phyloP scores from a whole-genome alignment of 2,888 invertebrate genomes.

The Ommatoiulus sabulosus region DNA sequence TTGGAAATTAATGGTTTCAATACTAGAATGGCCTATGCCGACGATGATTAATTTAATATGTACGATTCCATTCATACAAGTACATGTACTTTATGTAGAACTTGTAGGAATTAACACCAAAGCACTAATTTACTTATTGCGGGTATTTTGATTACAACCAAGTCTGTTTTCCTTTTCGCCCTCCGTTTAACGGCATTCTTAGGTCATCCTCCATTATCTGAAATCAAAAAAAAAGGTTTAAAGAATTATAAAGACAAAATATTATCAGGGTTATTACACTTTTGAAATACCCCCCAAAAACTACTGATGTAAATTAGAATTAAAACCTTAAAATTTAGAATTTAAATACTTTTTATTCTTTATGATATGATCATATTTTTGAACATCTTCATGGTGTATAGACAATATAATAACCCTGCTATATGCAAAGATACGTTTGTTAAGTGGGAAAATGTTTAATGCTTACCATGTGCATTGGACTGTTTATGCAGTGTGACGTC shows the following conservation, averaged over 20 bases:
- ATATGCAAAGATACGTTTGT: not conserved
- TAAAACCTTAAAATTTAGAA: not conserved
- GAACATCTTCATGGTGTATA: not conserved
- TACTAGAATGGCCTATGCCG: not conserved
- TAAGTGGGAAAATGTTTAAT: slow-evolving; percentile 16
- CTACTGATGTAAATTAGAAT: not conserved
- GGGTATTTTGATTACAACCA: slow-evolving; percentile 51
- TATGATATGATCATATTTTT: not conserved
- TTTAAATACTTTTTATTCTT: not conserved
- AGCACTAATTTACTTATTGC: not conserved
- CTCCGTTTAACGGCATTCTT: slow-evolving; percentile 54
- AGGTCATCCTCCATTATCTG: slow-evolving; percentile 53
- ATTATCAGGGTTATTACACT: not conserved
- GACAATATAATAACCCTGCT: slow-evolving; percentile 9
- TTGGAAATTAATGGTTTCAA: not conserved
- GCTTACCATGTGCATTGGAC: slow-evolving; percentile 36
- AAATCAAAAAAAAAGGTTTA: not conserved
- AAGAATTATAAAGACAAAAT: not conserved
- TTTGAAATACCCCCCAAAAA: not conserved
- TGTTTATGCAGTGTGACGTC: slow-evolving; percentile 36
- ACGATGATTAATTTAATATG: not conserved
- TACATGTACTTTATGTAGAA: not conserved
- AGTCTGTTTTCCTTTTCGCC: slow-evolving; percentile 54
- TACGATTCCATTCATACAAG: not conserved
- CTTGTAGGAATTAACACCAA: not conserved